phyloP scores from a whole-genome alignment of 2,113 vertebrate species.

The Puffinus mauretanicus region DNA sequence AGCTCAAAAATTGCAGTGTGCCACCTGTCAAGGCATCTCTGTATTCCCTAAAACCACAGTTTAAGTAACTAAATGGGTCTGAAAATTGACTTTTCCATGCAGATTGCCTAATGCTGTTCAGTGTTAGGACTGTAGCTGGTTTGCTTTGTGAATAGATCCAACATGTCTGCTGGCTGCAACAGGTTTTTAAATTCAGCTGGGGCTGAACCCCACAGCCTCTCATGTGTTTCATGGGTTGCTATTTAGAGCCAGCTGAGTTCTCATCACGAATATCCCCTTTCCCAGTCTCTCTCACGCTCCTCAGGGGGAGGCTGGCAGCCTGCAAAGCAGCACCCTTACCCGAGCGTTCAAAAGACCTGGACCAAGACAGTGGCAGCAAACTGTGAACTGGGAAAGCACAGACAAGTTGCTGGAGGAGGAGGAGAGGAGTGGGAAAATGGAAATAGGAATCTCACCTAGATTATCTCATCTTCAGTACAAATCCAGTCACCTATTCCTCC shows the following conservation, averaged over 20 bases:
- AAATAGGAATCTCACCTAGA: neutral
- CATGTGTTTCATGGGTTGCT: neutral
- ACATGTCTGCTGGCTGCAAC: neutral
- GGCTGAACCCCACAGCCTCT: neutral
- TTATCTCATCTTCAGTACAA: neutral
- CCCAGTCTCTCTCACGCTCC: neutral
- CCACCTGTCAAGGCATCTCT: neutral
- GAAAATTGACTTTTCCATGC: neutral
- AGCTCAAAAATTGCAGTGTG: neutral
- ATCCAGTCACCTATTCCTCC: neutral
- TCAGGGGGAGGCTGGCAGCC: neutral
- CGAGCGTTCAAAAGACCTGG: neutral
- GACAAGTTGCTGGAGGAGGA: neutral
- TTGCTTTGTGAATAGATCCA: neutral
- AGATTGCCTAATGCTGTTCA: neutral
- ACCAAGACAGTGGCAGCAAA: neutral
- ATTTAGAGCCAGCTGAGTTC: neutral
- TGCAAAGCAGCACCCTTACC: neutral
- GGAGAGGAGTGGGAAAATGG: neutral
- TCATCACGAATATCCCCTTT: neutral
- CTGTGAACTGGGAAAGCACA: neutral
- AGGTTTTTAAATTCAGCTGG: neutral
- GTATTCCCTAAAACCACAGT: neutral
- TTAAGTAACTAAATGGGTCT: neutral
- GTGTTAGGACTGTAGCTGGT: neutral